These are phyloP conservation scores for Phallusia fumigata DNA, from an alignment of 23 tunicate genomes.

Conservation along the genomic window DNA sequence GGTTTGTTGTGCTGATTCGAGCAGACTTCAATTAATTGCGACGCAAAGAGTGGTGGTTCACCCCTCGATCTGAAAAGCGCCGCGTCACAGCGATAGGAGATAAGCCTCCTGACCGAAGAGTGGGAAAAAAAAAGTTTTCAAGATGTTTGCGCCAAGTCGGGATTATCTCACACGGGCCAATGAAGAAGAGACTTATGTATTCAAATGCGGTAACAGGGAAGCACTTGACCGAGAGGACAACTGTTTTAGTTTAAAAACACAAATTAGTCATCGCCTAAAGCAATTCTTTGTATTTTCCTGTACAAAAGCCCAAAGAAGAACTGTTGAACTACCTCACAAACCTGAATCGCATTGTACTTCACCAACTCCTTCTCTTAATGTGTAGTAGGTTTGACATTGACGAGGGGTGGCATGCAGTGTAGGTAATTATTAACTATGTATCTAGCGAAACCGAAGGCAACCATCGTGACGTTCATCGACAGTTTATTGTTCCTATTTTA, in stretches of 20 bases:
- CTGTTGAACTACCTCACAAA: too few relatives aligned
- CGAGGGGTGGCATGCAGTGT: too few relatives aligned
- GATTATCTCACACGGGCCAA: neutral
- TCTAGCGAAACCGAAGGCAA: too few relatives aligned
- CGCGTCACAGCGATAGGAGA: neutral
- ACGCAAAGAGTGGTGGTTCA: neutral
- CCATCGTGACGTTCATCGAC: too few relatives aligned
- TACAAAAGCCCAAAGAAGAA: too few relatives aligned
- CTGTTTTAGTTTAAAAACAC: neutral
- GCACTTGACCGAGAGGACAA: neutral
- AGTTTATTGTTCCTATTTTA: too few relatives aligned
- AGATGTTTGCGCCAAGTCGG: neutral
- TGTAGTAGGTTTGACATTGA: too few relatives aligned
- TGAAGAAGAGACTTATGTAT: neutral
- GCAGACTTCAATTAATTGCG: slow-evolving; percentile 8
- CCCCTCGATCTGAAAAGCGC: neutral
- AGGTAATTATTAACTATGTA: too few relatives aligned
- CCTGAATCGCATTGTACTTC: too few relatives aligned
- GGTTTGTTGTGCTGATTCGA: neutral
- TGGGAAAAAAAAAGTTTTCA: neutral
- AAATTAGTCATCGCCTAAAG: too few relatives aligned
- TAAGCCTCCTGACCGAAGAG: neutral
- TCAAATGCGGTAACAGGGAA: neutral
- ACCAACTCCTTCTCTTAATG: too few relatives aligned
- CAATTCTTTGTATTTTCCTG: too few relatives aligned